Base-by-base conservation (phyloP, 1,140 invertebrate genomes). In the Eueides isabella region DNA sequence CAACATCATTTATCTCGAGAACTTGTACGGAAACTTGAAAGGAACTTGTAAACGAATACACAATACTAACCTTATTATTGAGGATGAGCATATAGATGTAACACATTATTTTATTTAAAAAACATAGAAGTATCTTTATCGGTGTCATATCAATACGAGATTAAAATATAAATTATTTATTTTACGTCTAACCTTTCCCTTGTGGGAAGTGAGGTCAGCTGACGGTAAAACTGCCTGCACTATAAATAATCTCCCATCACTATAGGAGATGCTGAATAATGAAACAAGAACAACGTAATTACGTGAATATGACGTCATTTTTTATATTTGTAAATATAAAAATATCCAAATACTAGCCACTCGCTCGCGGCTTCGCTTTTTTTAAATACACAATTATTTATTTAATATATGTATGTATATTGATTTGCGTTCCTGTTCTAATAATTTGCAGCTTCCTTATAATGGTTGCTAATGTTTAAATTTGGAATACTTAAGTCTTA, bases 141-240 rank as follows among this genome's bases (percentile, higher is more conserved):
- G 14, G 35, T 6, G 4, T 38, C 16, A 48, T 19, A 19, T 2
- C 19, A 6, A 19, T 19, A 23, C n/a, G n/a, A 48, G 41, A 48
- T 48, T n/a, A 48, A 48, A 61, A 63, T 71, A 71, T 71, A 16
- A 71, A 71, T 41, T 63, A 71, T 71, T 62, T 71, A 71, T 71
- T 63, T 71, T 63, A 41, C 69, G 44, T 71, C 61, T 71, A 35
- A 33, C 61, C 38, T 63, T 35, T 71, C 69, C 69, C 35, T 64
- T 30, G 69, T 64, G 69, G 38, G 28, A 9, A 35, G 61, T 29
- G 61, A 63, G 61, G 69, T 71, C 69, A 23, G 35, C 23, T 28
- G 69, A 55, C 41, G 30, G 12, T 71, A 63, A 64, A 71, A 71
- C 69, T 38, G 62, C 61, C 41, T 35, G 28, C 26, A 38, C 69